A percentile compares a stretch with the other conserved stretches of the same genome.
Conservation (phyloP, 2,113 vertebrate species). For the Callionymus lyra region DNA sequence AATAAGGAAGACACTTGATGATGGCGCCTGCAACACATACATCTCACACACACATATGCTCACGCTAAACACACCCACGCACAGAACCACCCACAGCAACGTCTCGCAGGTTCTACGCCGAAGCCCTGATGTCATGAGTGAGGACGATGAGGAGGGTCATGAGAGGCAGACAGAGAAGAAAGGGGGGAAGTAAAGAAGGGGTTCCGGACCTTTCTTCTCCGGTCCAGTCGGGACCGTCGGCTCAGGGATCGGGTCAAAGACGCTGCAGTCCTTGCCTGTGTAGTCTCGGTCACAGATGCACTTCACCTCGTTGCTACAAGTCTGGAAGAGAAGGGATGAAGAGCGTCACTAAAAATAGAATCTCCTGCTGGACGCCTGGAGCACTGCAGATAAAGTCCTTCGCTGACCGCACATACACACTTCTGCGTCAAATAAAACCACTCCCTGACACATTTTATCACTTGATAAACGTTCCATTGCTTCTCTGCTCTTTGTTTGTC, state of each 20-base stretch:
- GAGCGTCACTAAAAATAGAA: not conserved
- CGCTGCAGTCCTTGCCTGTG: constrained; percentile 93
- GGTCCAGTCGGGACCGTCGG: constrained; percentile 69
- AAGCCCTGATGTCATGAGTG: constrained; percentile 27
- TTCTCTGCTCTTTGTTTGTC: no score
- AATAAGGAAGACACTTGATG: constrained; percentile 54
- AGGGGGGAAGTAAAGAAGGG: constrained; percentile 4
- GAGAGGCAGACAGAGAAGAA: constrained; percentile 26
- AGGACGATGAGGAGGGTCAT: constrained; percentile 31
- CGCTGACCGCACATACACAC: no score
- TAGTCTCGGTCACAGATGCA: constrained; percentile 90
- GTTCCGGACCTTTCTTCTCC: constrained; percentile 79
- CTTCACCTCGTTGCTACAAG: constrained; percentile 91
- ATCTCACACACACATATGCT: constrained; percentile 8
- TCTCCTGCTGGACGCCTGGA: no score
- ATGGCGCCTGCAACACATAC: constrained; percentile 14
- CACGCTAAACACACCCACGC: no score
- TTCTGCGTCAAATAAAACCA: no score
- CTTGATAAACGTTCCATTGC: no score
- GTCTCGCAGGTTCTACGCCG: not conserved
- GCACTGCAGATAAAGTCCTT: no score
- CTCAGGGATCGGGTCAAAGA: constrained; percentile 82
- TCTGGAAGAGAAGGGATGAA: constrained; percentile 48
- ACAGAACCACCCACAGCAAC: no score
- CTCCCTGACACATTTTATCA: no score